Evolutionary conservation across 2,113 vertebrate species (phyloP).

Genomic region (Neomonachus schauinslandi): DNA sequence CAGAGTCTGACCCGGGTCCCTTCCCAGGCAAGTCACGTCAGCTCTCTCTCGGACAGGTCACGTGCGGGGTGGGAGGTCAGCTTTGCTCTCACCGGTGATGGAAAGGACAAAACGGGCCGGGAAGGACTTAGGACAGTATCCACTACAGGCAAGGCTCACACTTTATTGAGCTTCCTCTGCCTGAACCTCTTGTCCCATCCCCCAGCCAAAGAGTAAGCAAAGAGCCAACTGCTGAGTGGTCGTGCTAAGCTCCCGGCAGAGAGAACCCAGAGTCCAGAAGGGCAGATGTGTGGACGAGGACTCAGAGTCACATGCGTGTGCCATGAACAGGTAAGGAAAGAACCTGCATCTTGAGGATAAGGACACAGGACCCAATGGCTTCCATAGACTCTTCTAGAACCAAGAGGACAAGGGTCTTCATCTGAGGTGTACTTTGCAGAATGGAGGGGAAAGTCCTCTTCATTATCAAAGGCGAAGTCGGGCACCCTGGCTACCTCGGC

Average conservation of each 20-base stretch:
- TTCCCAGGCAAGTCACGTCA: not conserved
- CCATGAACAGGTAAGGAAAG: not conserved
- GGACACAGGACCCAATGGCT: not conserved
- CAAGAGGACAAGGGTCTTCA: not conserved
- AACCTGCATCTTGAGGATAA: not conserved
- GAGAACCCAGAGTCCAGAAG: not conserved
- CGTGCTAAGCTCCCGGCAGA: not conserved
- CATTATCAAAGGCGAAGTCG: not conserved
- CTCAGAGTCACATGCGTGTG: accelerated
- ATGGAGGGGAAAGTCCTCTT: not conserved
- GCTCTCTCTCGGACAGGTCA: not conserved
- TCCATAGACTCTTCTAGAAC: not conserved
- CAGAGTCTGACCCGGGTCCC: not conserved
- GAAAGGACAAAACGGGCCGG: not conserved
- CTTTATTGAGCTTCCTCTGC: not conserved
- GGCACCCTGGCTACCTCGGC: not conserved
- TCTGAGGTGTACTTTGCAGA: not conserved
- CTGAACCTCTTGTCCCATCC: not conserved
- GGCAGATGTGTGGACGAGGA: too few species aligned
- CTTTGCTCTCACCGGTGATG: not conserved
- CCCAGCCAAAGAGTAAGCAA: not conserved
- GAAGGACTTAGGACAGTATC: too few species aligned
- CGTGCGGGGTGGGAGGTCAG: not conserved
- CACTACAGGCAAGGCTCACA: not conserved
- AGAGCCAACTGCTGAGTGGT: not conserved